Evolutionary conservation across 1,140 invertebrate species (phyloP), one percentile per base, ranked within the genome.

Genomic region (Temnothorax curvispinosus): DNA sequence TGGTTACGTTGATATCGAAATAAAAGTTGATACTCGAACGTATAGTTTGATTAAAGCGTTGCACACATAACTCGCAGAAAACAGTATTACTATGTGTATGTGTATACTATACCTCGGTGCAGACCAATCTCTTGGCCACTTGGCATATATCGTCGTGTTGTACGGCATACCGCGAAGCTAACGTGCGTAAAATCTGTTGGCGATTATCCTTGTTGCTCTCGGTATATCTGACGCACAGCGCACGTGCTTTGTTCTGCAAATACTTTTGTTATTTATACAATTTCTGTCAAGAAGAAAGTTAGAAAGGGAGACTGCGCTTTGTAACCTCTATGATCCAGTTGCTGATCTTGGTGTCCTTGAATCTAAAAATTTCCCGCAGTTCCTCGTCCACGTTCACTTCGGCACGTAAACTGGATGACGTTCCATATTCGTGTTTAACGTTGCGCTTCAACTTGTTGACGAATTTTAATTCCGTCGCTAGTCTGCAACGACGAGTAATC

Each of bases 241-340:
- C 86, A 81, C 93, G 92, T 6, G 95, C 91, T 92, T 95, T 95
- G 69, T 90, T 93, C 96, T 96, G 89, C 64, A 95, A 71, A 95
- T 72, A 91, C 76, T 90, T 85, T 35, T 44, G n/a, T 84, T 75
- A 89, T 84, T 32, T 41, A 67, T 60, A 67, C 69, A 78, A 76
- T 75, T 47, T 82, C 60, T 85, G 6, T 7, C 5, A 27, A 4
- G 0, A 6, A 15, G 69, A 38, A 64, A 85, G 75, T 15, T 18
- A 54, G 11, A 11, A 50, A 50, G 38, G 58, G 6, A 65, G 7
- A 75, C 11, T 18, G n/a, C 44, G 50, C 3, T 44, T 44, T 27
- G n/a, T 41, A 52, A 96, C 95, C 93, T 96, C 96, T 47, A 96
- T 89, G 72, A 96, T 94, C 96, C 96, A 96, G 86, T 94, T 96